Percentiles rank a stretch among this genome's conserved stretches.
phyloP scores from a whole-genome alignment of 2,888 invertebrate genomes.

The Acanthopleura granulata region DNA sequence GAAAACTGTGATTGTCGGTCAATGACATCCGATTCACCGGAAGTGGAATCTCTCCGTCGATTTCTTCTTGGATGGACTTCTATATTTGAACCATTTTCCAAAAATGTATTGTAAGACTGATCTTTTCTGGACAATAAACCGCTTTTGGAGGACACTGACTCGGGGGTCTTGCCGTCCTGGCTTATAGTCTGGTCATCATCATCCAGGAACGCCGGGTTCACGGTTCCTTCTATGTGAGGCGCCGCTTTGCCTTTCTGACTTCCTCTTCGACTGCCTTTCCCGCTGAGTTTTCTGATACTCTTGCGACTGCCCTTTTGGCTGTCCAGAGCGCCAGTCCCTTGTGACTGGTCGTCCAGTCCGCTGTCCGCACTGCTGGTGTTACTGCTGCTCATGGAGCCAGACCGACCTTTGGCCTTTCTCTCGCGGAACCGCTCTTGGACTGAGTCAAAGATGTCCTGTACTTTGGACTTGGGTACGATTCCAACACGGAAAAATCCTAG shows the following conservation, averaged over 20 bases:
- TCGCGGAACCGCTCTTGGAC: conserved; percentile 28
- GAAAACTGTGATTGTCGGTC: background rate
- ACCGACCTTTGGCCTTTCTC: background rate
- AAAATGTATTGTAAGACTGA: too few species aligned
- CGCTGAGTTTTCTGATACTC: background rate
- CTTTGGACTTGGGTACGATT: conserved; percentile 43
- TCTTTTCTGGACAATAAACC: background rate
- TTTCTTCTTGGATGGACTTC: background rate
- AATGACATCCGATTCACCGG: conserved; percentile 7
- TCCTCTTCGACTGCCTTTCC: background rate
- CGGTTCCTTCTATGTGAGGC: background rate
- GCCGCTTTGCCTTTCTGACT: background rate
- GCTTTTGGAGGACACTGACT: background rate
- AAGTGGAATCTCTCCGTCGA: background rate
- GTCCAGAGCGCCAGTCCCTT: background rate
- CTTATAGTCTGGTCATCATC: background rate
- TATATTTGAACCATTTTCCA: background rate
- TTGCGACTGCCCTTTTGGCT: conserved; percentile 13
- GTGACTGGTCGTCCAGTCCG: background rate
- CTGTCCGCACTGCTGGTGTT: conserved; percentile 12
- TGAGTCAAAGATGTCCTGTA: conserved; percentile 42
- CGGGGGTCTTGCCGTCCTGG: background rate
- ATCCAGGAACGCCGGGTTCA: conserved; percentile 1
- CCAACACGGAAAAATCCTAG: conserved; percentile 50
- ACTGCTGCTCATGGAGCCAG: conserved; percentile 1